Evolutionary conservation across 2,113 vertebrate species (phyloP).

Genomic region (Suncus etruscus): DNA sequence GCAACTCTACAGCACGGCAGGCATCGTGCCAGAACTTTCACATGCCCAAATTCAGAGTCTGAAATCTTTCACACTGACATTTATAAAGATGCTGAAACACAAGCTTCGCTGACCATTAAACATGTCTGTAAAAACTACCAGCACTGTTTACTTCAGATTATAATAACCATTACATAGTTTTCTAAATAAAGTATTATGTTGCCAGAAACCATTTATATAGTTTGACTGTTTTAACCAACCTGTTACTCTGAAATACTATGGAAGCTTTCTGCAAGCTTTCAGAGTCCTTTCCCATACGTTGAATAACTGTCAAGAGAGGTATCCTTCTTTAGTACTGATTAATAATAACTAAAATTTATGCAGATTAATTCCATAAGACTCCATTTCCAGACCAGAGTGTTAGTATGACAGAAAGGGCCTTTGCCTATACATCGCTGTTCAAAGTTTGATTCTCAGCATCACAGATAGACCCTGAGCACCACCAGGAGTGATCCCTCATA

Average conservation of each 20-base stretch:
- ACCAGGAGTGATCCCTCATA: too few species aligned
- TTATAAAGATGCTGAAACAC: background rate
- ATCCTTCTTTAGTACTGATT: background rate
- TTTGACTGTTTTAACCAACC: background rate
- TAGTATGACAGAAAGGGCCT: too few species aligned
- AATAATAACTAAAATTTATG: background rate
- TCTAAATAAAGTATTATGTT: background rate
- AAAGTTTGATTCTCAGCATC: too few species aligned
- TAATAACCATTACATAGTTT: background rate
- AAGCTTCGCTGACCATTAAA: background rate
- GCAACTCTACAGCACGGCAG: background rate
- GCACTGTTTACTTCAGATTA: slow-evolving; percentile 1
- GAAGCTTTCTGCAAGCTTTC: background rate
- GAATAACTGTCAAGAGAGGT: background rate
- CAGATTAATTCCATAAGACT: background rate
- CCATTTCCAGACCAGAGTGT: too few species aligned
- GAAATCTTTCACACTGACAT: background rate
- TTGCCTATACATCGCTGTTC: too few species aligned
- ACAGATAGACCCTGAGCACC: too few species aligned
- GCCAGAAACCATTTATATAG: background rate
- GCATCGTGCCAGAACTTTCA: background rate
- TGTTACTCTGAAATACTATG: background rate
- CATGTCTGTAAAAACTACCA: background rate
- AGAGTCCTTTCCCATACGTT: background rate
- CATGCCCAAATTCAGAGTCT: background rate